These are phyloP conservation scores for Pemphigus obesinymphae DNA, from an alignment of 1,140 invertebrate genomes.

Conservation along the genomic window DNA sequence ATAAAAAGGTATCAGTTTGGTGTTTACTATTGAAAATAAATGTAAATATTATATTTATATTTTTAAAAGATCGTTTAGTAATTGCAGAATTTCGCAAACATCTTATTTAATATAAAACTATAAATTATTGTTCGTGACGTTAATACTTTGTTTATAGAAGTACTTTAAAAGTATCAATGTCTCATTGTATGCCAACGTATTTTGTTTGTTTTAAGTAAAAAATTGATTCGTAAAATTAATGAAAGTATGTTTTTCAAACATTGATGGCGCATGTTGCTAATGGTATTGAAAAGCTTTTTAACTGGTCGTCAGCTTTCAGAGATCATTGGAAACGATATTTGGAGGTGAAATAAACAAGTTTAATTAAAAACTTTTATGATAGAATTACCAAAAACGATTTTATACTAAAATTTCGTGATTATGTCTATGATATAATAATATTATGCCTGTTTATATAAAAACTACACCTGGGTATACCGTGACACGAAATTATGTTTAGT, in stretches of 20 bases:
- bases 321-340: background rate
- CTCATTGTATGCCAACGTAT: too few relatives aligned
- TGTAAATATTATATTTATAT: too few relatives aligned
- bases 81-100: too few relatives aligned
- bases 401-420: constrained; percentile 1
- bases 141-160: too few relatives aligned
- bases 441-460: background rate
- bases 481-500: background rate
- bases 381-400: background rate
- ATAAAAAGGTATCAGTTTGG: too few relatives aligned
- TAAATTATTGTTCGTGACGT: too few relatives aligned
- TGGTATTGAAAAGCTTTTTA: constrained; percentile 9
- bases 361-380: constrained; percentile 20
- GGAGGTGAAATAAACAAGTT: background rate
- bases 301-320: background rate
- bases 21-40: too few relatives aligned
- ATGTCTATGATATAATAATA: too few relatives aligned
- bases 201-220: background rate
- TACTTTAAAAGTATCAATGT: too few relatives aligned
- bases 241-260: background rate
- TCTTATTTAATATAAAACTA: too few relatives aligned
- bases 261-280: background rate
- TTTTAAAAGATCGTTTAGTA: too few relatives aligned
- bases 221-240: constrained; percentile 2
- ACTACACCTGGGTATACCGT: background rate